These are phyloP conservation scores for Molanna angustata DNA, from an alignment of 2,888 invertebrate species.

Conservation along the genomic window DNA sequence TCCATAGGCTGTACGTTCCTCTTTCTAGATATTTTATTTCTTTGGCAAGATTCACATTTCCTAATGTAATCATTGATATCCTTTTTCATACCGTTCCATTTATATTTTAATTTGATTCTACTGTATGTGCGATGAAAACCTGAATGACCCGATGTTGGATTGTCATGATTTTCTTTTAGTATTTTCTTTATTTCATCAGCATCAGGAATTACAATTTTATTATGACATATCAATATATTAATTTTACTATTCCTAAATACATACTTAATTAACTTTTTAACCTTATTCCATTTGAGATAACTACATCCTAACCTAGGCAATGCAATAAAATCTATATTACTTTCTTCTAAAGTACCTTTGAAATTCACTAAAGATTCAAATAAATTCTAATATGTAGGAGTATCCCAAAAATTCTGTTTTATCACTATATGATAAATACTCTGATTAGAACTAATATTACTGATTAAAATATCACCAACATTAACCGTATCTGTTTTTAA, in stretches of 20 bases:
- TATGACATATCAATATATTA: not conserved
- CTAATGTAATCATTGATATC: slow-evolving; percentile 30
- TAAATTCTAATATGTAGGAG: slow-evolving; percentile 32
- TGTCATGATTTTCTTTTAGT: slow-evolving; percentile 1
- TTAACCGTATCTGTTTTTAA: not conserved
- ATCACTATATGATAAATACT: slow-evolving; percentile 14
- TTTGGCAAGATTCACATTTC: slow-evolving; percentile 37
- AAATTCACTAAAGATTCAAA: slow-evolving; percentile 29
- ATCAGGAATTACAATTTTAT: not conserved
- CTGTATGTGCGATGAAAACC: slow-evolving; percentile 23
- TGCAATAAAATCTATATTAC: slow-evolving; percentile 26
- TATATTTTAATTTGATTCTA: slow-evolving; percentile 19
- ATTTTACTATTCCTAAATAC: slow-evolving; percentile 2
- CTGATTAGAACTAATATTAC: not conserved
- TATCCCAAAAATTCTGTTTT: slow-evolving; percentile 32
- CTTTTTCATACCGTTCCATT: slow-evolving; percentile 23
- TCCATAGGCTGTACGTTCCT: slow-evolving; percentile 36
- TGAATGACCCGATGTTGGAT: slow-evolving; percentile 14
- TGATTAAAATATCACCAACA: not conserved
- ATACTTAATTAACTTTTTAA: not conserved
- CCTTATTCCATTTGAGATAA: slow-evolving; percentile 3
- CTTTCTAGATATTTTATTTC: slow-evolving; percentile 34
- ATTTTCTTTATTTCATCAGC: not conserved
- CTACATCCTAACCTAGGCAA: slow-evolving; percentile 4
- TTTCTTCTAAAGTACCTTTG: slow-evolving; percentile 14